Base-by-base conservation (phyloP, 1,140 invertebrate species). In the Bicyclus anynana region DNA sequence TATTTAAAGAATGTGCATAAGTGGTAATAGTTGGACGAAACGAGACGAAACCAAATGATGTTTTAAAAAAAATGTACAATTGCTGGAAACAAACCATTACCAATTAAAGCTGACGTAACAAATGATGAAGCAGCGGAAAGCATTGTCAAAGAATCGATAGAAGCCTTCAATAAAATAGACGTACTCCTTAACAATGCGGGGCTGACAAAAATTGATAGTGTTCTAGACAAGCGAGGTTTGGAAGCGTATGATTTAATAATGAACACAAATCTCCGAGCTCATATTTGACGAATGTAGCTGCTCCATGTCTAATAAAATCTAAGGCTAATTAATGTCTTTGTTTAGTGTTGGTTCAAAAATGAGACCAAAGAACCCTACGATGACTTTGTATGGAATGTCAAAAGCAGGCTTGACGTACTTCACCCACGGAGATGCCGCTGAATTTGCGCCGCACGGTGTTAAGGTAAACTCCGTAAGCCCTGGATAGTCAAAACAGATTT, bases 271-370 rank as follows among this genome's bases (percentile, higher is more conserved):
- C 35, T 69, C 21, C 62, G 66, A 10, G 53, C 62, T 62, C 3
- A 50, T 69, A 23, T 21, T 27, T 65, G 12, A 65, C 66, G 6
- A 50, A 10, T 2, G 51, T 59, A 27, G 56, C 62, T 2, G 47
- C 53, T 7, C 59, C 55, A 3, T 38, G 65, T 55, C 20, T 69
- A n/a, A 56, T 65, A 3, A 65, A 53, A 42, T 54, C 62, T 1
- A 62, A 65, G 18, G 67, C 60, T 4, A 65, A 65, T 18, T 69
- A 26, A 27, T 69, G 1, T 64, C 64, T 21, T 48, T 68, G 14
- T 68, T 64, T 2, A 60, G 51, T 46, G 42, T 69, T 5, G 58
- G 26, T 27, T 63, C 55, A n/a, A 53, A 52, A 12, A 52, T 5
- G 46, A 40, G 2, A 46, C 35, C n/a, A n/a, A n/a, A n/a, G n/a